Base-by-base conservation (phyloP, 2,113 vertebrate species). In the Aphyosemion australe region DNA sequence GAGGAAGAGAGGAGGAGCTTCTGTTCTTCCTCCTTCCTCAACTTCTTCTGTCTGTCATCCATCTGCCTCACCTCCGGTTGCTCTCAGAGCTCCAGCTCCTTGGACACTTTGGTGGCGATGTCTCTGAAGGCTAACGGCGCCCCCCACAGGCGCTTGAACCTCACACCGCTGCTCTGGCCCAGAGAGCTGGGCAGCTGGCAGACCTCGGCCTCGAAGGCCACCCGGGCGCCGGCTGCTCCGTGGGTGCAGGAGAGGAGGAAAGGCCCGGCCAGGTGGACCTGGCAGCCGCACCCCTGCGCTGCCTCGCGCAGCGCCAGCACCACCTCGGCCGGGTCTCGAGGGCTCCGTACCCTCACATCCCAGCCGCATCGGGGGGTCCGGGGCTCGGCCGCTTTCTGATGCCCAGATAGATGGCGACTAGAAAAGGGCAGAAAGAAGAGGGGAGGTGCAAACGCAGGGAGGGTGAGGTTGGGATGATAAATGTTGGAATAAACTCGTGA, bases 371-470 rank as follows among this genome's bases (percentile, higher is more conserved):
- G 83, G 91, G 91, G 88, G 89, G 87, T 87, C 90, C 92, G 89
- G 92, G 92, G 88, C 92, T 93, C 85, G 81, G 87, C 58, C 90
- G 91, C 93, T 94, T 94, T 88, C 92, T 95, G 93, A 97, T 96
- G 87, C 95, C 95, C 94, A 97, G 94, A 92, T 97, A 97, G 86
- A 97, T 96, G 92, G 96, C 96, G 91, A 96, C 96, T 96, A 72
- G 16, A 67, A 70, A 15, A 26, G 57, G 12, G 14, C 2, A 2
- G 1, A 37, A 37, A 34, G 5, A 49, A 60, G 37, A 13, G 10
- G 12, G 16, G 57, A 89, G 60, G n/a, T 20, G 4, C 3, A 32
- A 32, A 32, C 32, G 7, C 4, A 7, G 32, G 32, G 32, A 7
- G 7, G 32, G 32, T 3, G 32, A 32, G 32, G 32, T 32, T 32